Conservation (phyloP, 2,888 invertebrate species). For the Liposcelis brunnea region DNA sequence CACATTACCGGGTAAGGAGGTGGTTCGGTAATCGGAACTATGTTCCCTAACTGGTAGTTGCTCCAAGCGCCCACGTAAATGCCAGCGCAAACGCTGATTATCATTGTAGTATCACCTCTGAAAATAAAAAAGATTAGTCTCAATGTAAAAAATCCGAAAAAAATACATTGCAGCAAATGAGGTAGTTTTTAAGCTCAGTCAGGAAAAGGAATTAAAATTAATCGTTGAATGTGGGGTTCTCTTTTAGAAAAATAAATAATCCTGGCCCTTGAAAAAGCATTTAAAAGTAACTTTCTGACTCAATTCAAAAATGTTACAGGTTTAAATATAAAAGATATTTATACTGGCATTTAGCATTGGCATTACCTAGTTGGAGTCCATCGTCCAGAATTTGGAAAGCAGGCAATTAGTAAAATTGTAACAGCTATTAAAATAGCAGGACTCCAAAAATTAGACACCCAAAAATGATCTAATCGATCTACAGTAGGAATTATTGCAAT, state of each 20-base stretch:
- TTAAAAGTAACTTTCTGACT: no score
- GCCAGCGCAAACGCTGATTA: slow-evolving; percentile 66
- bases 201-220: no score
- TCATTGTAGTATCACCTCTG: slow-evolving; percentile 80
- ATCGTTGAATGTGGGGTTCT: no score
- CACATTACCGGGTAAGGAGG: slow-evolving; percentile 65
- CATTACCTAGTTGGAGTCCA: slow-evolving; percentile 78
- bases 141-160: no score
- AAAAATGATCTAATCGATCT: slow-evolving; percentile 51
- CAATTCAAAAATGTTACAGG: no score
- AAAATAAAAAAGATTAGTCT: slow-evolving; percentile 19
- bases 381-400: slow-evolving; percentile 59
- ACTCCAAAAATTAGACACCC: slow-evolving; percentile 46
- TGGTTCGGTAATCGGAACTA: slow-evolving; percentile 34
- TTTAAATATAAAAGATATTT: no score
- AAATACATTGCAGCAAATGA: background rate
- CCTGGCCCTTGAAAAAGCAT: no score
- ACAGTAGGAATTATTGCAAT: slow-evolving; percentile 55
- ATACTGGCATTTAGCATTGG: slow-evolving; percentile 1
- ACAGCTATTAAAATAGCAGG: slow-evolving; percentile 43
- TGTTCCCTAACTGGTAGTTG: slow-evolving; percentile 62
- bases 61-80: slow-evolving; percentile 66
- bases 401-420: slow-evolving; percentile 51
- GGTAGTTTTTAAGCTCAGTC: slow-evolving; percentile 1
- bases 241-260: no score